These are phyloP conservation scores for Merops nubicus DNA, from an alignment of 2,113 vertebrate species.

Conservation along the genomic window DNA sequence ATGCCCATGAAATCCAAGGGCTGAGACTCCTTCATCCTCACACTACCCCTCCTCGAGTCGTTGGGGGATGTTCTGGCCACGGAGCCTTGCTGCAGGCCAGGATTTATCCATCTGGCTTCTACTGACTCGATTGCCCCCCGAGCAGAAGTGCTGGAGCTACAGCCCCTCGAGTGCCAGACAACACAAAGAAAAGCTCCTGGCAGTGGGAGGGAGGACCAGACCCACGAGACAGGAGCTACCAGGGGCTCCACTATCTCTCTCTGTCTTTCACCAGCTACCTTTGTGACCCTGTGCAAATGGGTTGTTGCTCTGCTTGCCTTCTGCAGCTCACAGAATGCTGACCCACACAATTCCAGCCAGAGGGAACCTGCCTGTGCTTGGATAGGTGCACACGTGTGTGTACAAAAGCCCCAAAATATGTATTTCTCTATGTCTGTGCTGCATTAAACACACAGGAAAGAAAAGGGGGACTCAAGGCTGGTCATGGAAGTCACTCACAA, in stretches of 20 bases:
- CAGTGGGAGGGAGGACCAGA: not conserved
- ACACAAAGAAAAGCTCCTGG: not conserved
- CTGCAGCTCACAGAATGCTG: fast-evolving
- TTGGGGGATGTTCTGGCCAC: not conserved
- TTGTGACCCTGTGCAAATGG: fast-evolving
- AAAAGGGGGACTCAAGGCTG: no score
- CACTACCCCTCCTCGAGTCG: not conserved
- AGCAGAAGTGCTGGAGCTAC: not conserved
- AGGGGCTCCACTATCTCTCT: not conserved
- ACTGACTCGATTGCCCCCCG: not conserved
- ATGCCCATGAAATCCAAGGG: not conserved
- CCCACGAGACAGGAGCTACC: not conserved
- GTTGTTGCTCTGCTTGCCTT: fast-evolving
- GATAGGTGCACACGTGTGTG: fast-evolving
- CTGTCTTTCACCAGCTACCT: not conserved
- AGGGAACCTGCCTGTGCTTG: fast-evolving
- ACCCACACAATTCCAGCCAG: fast-evolving
- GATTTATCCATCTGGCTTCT: conserved; percentile 5
- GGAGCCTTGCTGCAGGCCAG: not conserved
- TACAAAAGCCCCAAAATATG: fast-evolving
- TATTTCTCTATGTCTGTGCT: fast-evolving
- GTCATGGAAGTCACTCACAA: no score
- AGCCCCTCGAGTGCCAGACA: not conserved
- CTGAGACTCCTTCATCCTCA: not conserved
- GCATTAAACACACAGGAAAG: fast-evolving